phyloP scores from a whole-genome alignment of 2,888 invertebrate species.

The Oasisia sp. region DNA sequence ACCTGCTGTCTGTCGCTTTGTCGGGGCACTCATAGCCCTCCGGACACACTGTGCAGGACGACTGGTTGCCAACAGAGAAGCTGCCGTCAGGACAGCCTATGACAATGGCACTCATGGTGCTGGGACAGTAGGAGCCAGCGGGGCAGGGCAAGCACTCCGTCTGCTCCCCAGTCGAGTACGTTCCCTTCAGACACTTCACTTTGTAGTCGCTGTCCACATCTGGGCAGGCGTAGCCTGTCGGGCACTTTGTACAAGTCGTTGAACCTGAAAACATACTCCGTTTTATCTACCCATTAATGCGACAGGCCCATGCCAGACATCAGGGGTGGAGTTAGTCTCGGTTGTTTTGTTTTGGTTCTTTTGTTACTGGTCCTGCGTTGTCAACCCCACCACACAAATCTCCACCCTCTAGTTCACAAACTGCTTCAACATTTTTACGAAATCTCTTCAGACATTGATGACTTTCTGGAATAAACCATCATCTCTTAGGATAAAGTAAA shows the following conservation, averaged over 20 bases:
- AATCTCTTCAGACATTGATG: too few relatives aligned
- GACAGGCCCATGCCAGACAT: background rate
- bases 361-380: too few relatives aligned
- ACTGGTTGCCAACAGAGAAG: slow-evolving; percentile 55
- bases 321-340: too few relatives aligned
- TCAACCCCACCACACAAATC: too few relatives aligned
- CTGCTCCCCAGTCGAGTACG: slow-evolving; percentile 55
- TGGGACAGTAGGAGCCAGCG: slow-evolving; percentile 53
- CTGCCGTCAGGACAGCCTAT: slow-evolving; percentile 53
- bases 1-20: slow-evolving; percentile 48
- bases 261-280: slow-evolving; percentile 30
- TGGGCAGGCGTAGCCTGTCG: slow-evolving; percentile 57
- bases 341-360: too few relatives aligned
- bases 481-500: too few relatives aligned
- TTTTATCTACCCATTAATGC: background rate
- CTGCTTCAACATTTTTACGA: too few relatives aligned
- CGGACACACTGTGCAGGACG: slow-evolving; percentile 55
- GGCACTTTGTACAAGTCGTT: slow-evolving; percentile 52
- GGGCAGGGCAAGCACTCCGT: slow-evolving; percentile 56
- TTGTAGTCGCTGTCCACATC: slow-evolving; percentile 43
- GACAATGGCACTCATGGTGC: slow-evolving; percentile 31
- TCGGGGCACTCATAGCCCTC: slow-evolving; percentile 56
- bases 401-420: too few relatives aligned
- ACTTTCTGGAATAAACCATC: too few relatives aligned
- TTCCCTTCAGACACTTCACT: slow-evolving; percentile 54